phyloP scores from a whole-genome alignment of 1,140 invertebrate species.

The Sitodiplosis mosellana region DNA sequence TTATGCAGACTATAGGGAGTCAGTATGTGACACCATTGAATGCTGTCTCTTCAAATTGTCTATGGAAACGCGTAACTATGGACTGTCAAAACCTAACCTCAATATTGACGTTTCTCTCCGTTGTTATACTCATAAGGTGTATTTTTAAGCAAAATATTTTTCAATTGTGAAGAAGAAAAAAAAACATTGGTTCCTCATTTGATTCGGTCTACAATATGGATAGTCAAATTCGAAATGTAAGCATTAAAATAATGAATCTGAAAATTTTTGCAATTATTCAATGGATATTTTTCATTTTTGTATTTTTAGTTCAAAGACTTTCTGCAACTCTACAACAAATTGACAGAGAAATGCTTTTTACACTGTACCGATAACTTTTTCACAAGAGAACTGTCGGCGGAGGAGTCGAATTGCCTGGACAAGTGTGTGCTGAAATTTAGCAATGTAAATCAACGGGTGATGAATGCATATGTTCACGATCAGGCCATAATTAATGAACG shows the following conservation, averaged over 20 bases:
- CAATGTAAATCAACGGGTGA: constrained; percentile 65
- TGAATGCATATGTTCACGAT: constrained; percentile 22
- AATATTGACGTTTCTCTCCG: too few relatives aligned
- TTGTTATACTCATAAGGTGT: too few relatives aligned
- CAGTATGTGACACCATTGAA: too few relatives aligned
- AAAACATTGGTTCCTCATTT: too few relatives aligned
- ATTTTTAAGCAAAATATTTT: too few relatives aligned
- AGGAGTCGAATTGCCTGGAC: constrained; percentile 38
- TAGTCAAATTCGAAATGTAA: constrained; percentile 1
- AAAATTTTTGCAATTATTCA: neutral
- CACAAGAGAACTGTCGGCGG: constrained; percentile 43
- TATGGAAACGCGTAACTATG: too few relatives aligned
- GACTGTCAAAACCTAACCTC: too few relatives aligned
- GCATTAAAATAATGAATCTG: neutral
- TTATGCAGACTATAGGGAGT: too few relatives aligned
- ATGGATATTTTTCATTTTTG: constrained; percentile 7
- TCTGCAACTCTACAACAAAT: constrained; percentile 66
- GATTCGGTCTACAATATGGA: neutral
- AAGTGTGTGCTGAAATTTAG: constrained; percentile 78
- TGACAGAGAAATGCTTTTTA: constrained; percentile 67
- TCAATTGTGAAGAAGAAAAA: too few relatives aligned
- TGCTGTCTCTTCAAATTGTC: too few relatives aligned
- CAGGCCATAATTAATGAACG: constrained; percentile 14
- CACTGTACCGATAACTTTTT: constrained; percentile 76
- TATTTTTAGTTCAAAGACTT: constrained; percentile 61